Percentiles rank a stretch among this genome's conserved stretches.
Evolutionary conservation across 2,888 invertebrate species (phyloP).

Genomic region (Achlya flavicornis): DNA sequence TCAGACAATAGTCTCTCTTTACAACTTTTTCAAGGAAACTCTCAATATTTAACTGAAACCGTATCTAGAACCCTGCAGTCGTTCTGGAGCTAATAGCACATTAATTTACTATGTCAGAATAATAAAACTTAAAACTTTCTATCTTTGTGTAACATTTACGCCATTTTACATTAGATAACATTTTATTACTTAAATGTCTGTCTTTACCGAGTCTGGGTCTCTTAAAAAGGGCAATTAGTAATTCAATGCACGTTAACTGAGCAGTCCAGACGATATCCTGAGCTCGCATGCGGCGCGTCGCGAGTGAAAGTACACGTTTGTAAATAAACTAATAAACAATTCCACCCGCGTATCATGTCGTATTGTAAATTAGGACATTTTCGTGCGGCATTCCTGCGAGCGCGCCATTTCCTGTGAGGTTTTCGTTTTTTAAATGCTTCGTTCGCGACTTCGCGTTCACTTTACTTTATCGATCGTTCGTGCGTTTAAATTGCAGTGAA

Average conservation of each 20-base stretch:
- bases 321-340: slow-evolving; percentile 47
- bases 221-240: not conserved
- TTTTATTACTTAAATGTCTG: not conserved
- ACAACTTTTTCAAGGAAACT: too few relatives aligned
- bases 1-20: too few relatives aligned
- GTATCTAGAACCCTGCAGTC: too few relatives aligned
- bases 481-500: not conserved
- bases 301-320: slow-evolving; percentile 50
- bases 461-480: not conserved
- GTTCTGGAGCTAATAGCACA: too few relatives aligned
- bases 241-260: slow-evolving; percentile 39
- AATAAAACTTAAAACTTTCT: not conserved
- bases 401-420: slow-evolving; percentile 41
- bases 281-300: slow-evolving; percentile 38
- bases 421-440: slow-evolving; percentile 1
- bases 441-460: not conserved
- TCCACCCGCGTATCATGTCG: slow-evolving; percentile 37
- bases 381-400: slow-evolving; percentile 37
- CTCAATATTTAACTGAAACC: too few relatives aligned
- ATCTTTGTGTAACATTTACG: not conserved
- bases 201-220: not conserved
- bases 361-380: slow-evolving; percentile 50
- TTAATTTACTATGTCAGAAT: not conserved
- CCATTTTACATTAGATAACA: slow-evolving; percentile 1
- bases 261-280: slow-evolving; percentile 30